Base-by-base conservation (phyloP, 2,113 vertebrate species). In the Pelusios castaneus region DNA sequence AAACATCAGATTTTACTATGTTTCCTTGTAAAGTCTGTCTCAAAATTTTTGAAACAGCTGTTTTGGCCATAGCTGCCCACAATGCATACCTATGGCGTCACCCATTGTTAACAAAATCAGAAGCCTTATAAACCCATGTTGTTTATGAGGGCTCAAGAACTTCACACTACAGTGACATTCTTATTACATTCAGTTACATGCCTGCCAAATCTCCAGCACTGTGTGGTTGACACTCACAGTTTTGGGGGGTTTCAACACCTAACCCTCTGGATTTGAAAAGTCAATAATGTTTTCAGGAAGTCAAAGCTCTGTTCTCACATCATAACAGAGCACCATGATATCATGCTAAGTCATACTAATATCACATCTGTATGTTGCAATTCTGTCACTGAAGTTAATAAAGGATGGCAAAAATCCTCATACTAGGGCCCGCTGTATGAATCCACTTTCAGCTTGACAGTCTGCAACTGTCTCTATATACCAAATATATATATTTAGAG, bases 211-310 rank as follows among this genome's bases (percentile, higher is more conserved):
- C 21, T 24, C 67, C 38, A 25, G 22, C 67, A 73, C 19, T 41
- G 34, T 41, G 21, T 38, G 67, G 17, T 70, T 10, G 67, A 70
- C n/a, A 38, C n/a, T 21, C 8, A 13, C 29, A 11, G 38, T 70
- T 24, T 38, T 73, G n/a, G 10, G 67, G 4, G 13, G 67, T 73
- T 41, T 41, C n/a, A 11, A 41, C 10, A 41, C 38, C 8, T 31
- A 63, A 34, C 14, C 10, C n/a, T 73, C 67, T 73, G 67, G 17
- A 11, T 73, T 73, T 73, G 67, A 24, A 22, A 56, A 67, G 67
- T 73, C 77, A 79, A 2, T 9, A 75, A 29, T 49, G 21, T 3
- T 31, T 92, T 95, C 54, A 95, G 43, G 55, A 89, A 93, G 31
- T 63, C 13, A 92, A 82, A 87, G 91, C 3, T 84, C 93, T 91